Evolutionary conservation across 2,797 vertebrate species (phyloP), one percentile per base, ranked within the genome.

Genomic region (Natrix natrix): DNA sequence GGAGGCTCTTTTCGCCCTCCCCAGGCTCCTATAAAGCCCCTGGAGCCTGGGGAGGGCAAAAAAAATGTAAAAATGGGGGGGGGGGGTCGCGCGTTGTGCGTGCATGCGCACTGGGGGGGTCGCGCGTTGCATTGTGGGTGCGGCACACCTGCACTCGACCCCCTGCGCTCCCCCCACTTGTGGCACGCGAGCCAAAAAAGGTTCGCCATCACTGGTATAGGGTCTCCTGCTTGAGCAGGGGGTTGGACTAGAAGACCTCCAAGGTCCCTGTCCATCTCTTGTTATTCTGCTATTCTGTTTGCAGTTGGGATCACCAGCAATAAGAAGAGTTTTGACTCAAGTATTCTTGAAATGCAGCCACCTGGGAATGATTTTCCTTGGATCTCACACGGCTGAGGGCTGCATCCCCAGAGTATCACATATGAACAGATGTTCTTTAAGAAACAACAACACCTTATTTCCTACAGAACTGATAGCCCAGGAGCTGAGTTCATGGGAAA

Each of bases 321-420:
- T 10, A 43, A 69, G 2, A 26, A 59, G 2, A 2, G 22, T 0
- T 60, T 48, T 52, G 66, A 48, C 55, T 43, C 32, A 13, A 8
- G 11, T 2, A 1, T 10, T 69, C 48, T 63, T 24, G 12, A 86
- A 59, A 52, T 43, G 59, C 7, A 17, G 37, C 37, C 37, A 57
- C 2, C 2, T 32, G 37, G 37, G 43, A 74, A 37, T 16, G 6
- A 2, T 16, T 37, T 55, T 61, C 37, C 22, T 43, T 54, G 55
- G 22, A 26, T 37, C 7, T 8, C 48, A 12, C 2, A 8, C 0
- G 24, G n/a, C 32, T 11, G 22, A 12, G n/a, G 86, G 56, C 3
- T 93, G 54, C 52, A 26, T 3, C 60, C 52, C 28, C 52, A 16
- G 1, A 37, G 1, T 2, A 6, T 4, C 5, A 17, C 20, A 59